Evolutionary conservation across 1,140 invertebrate species (phyloP), one percentile per base, ranked within the genome.

Genomic region (Bursaphelenchus mucronatus): DNA sequence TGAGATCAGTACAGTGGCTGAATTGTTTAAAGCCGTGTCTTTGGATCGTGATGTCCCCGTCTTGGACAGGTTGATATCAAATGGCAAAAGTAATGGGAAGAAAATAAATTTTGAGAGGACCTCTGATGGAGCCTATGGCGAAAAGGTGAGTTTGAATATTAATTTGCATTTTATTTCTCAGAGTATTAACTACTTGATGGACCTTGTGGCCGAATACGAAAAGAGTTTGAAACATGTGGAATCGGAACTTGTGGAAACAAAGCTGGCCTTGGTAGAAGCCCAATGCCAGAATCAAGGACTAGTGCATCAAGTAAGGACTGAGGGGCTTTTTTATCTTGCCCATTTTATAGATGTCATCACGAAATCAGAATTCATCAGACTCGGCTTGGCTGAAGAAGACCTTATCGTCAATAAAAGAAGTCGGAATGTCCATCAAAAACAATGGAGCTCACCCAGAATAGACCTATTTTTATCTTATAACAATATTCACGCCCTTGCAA

Each of bases 221-320:
- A n/a, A 39, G 30, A 55, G 54, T 44, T 44, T 55, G 6, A 55
- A 55, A 39, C 52, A 72, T 51, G 86, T 97, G 21, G 94, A 98
- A 81, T 83, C 97, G 54, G 94, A 97, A 80, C 83, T 98, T 62
- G 94, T 94, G 4, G 90, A 94, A 81, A 93, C 94, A 0, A 98
- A 98, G 81, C 84, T 98, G 67, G 92, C 92, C 0, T 88, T 96
- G 61, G 95, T 97, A 3, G 92, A 98, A 84, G 90, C 92, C 0
- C 90, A 97, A 83, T 97, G 94, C 84, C 88, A 89, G 75, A 96
- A 94, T 85, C 92, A 95, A 86, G 90, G 90, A 80, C 70, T 71
- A 40, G 21, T 56, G 46, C 68, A 81, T 68, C 81, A 81, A 51
- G 71, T 79, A 51, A 51, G 39, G 4, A 15, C 21, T 39, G 13